phyloP scores from a whole-genome alignment of 2,888 invertebrate species.

The Catocala fraxini region DNA sequence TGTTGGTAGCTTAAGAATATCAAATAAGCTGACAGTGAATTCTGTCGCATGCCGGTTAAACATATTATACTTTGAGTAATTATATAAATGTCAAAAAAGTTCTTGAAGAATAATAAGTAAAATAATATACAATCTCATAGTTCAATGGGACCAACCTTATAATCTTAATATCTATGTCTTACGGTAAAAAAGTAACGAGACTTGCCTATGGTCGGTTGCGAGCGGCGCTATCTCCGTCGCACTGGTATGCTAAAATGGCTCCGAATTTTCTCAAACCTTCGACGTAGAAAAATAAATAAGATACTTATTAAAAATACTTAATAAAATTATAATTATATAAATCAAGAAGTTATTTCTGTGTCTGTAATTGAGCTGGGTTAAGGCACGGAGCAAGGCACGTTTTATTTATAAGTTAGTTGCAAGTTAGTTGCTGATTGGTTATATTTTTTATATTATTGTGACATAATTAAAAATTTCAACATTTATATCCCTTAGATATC shows the following conservation, averaged over 20 bases:
- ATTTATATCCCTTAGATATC: no score
- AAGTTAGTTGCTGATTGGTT: no score
- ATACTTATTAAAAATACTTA: constrained; percentile 63
- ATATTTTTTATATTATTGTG: no score
- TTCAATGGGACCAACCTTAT: constrained; percentile 32
- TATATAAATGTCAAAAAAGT: no score
- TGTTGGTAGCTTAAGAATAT: no score
- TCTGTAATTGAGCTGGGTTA: constrained; percentile 38
- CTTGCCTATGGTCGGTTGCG: constrained; percentile 76
- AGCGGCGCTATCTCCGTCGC: constrained; percentile 42
- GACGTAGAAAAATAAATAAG: constrained; percentile 77
- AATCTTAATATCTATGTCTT: constrained; percentile 83
- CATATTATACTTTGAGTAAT: no score
- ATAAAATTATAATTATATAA: constrained; percentile 42
- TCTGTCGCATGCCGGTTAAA: no score
- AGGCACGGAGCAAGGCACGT: no score
- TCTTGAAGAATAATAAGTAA: not conserved
- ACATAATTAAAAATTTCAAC: no score
- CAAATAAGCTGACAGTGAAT: no score
- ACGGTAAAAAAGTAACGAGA: constrained; percentile 79
- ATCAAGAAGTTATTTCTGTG: constrained; percentile 53
- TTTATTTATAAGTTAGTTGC: no score
- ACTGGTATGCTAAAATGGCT: constrained; percentile 70
- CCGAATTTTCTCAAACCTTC: constrained; percentile 76
- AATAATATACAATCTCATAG: constrained; percentile 21